phyloP scores from a whole-genome alignment of 1,140 invertebrate genomes.

The Steinernema khuongi region DNA sequence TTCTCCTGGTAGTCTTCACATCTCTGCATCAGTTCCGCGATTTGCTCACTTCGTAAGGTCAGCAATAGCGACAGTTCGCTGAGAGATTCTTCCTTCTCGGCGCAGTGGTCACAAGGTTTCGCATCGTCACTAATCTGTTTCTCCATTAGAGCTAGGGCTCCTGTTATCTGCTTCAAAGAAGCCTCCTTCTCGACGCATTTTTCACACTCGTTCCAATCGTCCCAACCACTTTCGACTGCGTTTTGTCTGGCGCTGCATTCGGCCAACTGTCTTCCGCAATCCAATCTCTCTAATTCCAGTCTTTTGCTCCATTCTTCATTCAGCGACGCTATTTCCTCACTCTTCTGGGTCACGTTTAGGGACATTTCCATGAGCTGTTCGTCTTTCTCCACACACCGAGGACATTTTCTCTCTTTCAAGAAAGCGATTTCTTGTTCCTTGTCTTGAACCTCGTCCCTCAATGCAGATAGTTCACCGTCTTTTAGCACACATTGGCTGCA shows the following conservation, averaged over 20 bases:
- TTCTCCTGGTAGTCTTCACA: too few relatives aligned
- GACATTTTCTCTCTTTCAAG: neutral
- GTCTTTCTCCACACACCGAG: neutral
- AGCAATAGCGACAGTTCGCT: conserved; percentile 15
- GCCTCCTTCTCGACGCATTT: neutral
- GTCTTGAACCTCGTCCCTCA: conserved; percentile 7
- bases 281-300: neutral
- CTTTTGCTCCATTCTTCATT: conserved; percentile 10
- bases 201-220: neutral
- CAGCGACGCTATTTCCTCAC: neutral
- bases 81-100: conserved; percentile 13
- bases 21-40: too few relatives aligned
- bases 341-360: neutral
- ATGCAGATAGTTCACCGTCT: neutral
- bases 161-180: too few relatives aligned
- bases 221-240: neutral
- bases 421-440: conserved; percentile 13
- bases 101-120: too few relatives aligned
- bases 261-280: conserved; percentile 18
- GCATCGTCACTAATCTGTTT: too few relatives aligned
- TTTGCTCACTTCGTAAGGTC: too few relatives aligned
- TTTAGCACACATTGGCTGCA: neutral
- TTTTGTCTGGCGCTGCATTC: conserved; percentile 24
- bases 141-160: too few relatives aligned
- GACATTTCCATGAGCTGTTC: conserved; percentile 18